These are phyloP conservation scores for Rattus rattus DNA, from an alignment of 2,113 vertebrate species.

Conservation along the genomic window DNA sequence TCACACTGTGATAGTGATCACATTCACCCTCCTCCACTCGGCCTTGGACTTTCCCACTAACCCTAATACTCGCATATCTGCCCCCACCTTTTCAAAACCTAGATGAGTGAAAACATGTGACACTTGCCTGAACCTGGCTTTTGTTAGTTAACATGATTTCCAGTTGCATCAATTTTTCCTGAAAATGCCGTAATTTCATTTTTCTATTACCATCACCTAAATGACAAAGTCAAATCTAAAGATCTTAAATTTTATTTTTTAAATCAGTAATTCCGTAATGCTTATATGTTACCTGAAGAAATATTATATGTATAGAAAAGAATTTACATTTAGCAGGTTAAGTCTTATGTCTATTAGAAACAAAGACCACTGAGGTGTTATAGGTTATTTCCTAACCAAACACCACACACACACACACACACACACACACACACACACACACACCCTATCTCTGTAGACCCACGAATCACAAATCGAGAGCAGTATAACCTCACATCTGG, in stretches of 20 bases:
- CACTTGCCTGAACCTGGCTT: background rate
- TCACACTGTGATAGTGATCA: background rate
- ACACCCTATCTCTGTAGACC: no score
- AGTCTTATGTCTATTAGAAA: background rate
- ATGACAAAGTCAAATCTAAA: constrained; percentile 28
- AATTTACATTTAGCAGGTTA: constrained; percentile 51
- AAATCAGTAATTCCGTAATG: constrained; percentile 26
- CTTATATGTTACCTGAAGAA: background rate
- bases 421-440: no score
- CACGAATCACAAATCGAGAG: background rate
- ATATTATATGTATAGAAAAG: background rate
- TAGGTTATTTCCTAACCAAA: constrained; percentile 49
- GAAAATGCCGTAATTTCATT: background rate
- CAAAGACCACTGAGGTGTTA: background rate
- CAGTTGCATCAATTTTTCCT: background rate
- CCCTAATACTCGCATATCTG: background rate
- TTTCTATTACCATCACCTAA: background rate
- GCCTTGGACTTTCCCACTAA: background rate
- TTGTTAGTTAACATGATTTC: background rate
- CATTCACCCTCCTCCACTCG: background rate
- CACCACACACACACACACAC: no score
- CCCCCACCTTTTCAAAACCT: background rate
- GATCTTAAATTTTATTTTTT: background rate
- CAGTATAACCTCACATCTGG: background rate
- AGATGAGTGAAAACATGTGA: background rate